phyloP scores from a whole-genome alignment of 1,140 invertebrate species.

The Drosophila bipectinata region DNA sequence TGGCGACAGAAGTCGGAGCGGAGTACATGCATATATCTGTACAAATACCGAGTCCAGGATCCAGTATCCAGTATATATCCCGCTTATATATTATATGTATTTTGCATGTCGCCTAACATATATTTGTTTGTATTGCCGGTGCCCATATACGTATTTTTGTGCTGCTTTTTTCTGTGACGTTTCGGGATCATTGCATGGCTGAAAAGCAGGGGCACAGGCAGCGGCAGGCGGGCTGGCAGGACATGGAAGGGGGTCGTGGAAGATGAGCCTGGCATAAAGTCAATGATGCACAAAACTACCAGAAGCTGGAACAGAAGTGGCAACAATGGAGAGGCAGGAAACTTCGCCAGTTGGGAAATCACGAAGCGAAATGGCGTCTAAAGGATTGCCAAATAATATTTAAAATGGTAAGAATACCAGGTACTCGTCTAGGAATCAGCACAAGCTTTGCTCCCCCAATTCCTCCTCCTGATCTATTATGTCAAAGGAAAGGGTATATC shows the following conservation, averaged over 20 bases:
- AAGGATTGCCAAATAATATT: background rate
- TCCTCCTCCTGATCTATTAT: no score
- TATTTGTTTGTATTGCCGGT: conserved; percentile 58
- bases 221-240: background rate
- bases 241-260: conserved; percentile 12
- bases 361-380: background rate
- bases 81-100: conserved; percentile 20
- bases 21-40: conserved; percentile 9
- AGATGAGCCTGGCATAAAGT: conserved; percentile 53
- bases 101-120: conserved; percentile 60
- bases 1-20: conserved; percentile 39
- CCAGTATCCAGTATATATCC: conserved; percentile 2
- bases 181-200: conserved; percentile 61
- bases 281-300: conserved; percentile 66
- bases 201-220: conserved; percentile 2
- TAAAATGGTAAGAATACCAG: background rate
- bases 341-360: background rate
- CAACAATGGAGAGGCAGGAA: conserved; percentile 27
- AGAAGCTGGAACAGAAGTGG: conserved; percentile 21
- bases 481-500: conserved; percentile 11
- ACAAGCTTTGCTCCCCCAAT: background rate
- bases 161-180: conserved; percentile 42
- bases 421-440: background rate
- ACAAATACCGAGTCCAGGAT: background rate
- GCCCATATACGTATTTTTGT: conserved; percentile 10